Conservation (phyloP, 1,140 invertebrate species). For the Venturia canescens region DNA sequence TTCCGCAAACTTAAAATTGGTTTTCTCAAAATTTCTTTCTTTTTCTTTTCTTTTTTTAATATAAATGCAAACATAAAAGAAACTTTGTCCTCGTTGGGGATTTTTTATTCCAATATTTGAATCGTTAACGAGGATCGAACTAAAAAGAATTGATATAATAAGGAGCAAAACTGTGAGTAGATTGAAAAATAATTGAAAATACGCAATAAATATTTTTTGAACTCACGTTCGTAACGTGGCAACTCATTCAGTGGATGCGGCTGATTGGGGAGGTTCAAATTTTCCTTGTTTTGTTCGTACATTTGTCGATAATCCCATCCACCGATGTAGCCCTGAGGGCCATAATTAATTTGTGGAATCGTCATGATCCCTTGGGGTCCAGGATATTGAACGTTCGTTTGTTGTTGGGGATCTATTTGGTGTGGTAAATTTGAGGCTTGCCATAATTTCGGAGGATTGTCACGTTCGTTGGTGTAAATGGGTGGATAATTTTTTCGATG, state of each 20-base stretch:
- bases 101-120: too few relatives aligned
- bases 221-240: conserved; percentile 66
- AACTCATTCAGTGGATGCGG: conserved; percentile 62
- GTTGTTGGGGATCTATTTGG: conserved; percentile 58
- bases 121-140: too few relatives aligned
- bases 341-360: conserved; percentile 61
- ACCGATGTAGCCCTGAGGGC: conserved; percentile 62
- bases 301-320: conserved; percentile 67
- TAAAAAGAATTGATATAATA: too few relatives aligned
- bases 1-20: too few relatives aligned
- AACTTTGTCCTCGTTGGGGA: too few relatives aligned
- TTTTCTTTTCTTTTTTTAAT: too few relatives aligned
- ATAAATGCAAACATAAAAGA: too few relatives aligned
- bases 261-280: conserved; percentile 60
- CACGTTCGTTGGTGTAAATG: conserved; percentile 57
- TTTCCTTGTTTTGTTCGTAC: conserved; percentile 67
- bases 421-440: conserved; percentile 56
- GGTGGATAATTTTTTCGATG: conserved; percentile 63
- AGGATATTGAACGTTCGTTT: conserved; percentile 64
- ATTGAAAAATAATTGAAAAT: neutral
- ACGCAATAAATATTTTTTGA: conserved; percentile 1
- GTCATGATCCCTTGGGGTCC: conserved; percentile 56
- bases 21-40: too few relatives aligned
- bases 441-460: conserved; percentile 65
- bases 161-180: too few relatives aligned